These are phyloP conservation scores for Rhinolophus ferrumequinum DNA, from an alignment of 2,113 vertebrate species.

Conservation along the genomic window DNA sequence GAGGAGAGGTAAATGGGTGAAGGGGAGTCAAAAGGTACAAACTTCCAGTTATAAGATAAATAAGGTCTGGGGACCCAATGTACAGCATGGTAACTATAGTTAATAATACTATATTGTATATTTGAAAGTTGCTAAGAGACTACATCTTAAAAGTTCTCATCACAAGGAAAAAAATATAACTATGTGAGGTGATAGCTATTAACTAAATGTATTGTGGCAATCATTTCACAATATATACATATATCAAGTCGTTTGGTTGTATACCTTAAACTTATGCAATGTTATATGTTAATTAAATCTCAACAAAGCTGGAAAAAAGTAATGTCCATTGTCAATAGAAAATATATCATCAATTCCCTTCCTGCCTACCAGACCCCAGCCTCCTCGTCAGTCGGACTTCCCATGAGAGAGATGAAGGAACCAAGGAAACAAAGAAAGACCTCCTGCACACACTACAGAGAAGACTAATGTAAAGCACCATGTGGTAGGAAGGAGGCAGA, in stretches of 20 bases:
- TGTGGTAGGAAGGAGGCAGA: not conserved
- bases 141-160: not conserved
- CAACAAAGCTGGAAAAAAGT: not conserved
- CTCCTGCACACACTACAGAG: not conserved
- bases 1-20: not conserved
- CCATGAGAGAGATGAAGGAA: not conserved
- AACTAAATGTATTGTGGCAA: not conserved
- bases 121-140: not conserved
- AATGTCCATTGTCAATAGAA: not conserved
- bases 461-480: not conserved
- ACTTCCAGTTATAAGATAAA: not conserved
- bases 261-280: not conserved
- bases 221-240: not conserved
- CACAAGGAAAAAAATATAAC: not conserved
- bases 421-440: not conserved
- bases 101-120: not conserved
- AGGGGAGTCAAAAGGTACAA: not conserved
- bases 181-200: not conserved
- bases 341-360: not conserved
- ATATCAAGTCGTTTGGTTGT: not conserved
- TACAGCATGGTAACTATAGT: not conserved
- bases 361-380: not conserved
- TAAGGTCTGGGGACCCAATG: not conserved
- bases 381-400: not conserved
- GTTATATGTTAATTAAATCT: not conserved